Evolutionary conservation across 2,888 invertebrate genomes (phyloP).

Genomic region (Noctua comes): DNA sequence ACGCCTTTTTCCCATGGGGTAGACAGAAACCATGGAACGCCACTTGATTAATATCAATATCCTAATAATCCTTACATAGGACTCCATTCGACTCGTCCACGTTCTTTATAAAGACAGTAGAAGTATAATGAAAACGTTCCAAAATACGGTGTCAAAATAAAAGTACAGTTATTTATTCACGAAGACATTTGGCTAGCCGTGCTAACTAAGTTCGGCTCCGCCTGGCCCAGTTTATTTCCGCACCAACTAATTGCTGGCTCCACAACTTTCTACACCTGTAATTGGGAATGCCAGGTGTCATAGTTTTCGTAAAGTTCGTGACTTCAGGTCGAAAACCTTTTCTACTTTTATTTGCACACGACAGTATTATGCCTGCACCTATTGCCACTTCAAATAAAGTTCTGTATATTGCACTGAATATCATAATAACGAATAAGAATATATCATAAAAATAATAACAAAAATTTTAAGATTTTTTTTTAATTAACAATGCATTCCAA

Average conservation of each 20-base stretch:
- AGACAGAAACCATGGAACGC: neutral
- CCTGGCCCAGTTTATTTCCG: conserved; percentile 74
- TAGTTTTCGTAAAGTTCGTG: conserved; percentile 51
- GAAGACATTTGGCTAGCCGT: conserved; percentile 65
- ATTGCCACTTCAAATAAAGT: neutral
- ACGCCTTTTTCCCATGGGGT: neutral
- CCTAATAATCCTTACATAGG: neutral
- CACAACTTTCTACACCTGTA: conserved; percentile 74
- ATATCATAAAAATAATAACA: no score
- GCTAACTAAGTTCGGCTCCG: conserved; percentile 67
- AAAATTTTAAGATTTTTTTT: no score
- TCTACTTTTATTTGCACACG: conserved; percentile 21
- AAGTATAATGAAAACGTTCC: neutral
- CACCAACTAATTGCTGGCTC: conserved; percentile 74
- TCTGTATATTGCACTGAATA: neutral
- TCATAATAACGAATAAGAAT: neutral
- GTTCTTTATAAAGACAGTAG: neutral
- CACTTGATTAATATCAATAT: no score
- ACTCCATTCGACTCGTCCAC: neutral
- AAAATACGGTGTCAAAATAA: conserved; percentile 34
- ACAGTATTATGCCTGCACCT: neutral
- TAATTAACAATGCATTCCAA: no score
- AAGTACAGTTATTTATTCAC: conserved; percentile 62
- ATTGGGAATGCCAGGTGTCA: conserved; percentile 72
- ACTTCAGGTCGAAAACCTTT: conserved; percentile 31